Base-by-base conservation (phyloP, 2,888 invertebrate genomes). In the Aromia moschata region DNA sequence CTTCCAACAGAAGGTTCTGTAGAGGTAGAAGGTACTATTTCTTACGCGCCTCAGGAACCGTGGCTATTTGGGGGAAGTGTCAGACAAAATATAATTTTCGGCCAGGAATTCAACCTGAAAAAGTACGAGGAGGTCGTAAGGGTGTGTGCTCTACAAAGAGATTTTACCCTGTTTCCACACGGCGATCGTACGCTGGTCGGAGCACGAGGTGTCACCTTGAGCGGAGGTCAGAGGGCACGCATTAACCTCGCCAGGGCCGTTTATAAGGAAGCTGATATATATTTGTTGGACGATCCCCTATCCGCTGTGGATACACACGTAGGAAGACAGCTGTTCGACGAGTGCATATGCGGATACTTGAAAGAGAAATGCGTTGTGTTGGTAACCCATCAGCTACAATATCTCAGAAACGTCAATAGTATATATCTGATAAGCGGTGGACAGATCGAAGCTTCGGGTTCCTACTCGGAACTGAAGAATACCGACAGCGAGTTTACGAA, bases 61-160 rank as follows among this genome's bases (percentile, higher is more conserved):
- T 95, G 94, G 94, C 76, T 90, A 0, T 90, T 90, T 72, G 88
- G 88, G 54, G 89, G 88, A 12, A 92, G 92, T 63, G 88, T 98
- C 0, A 84, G 92, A 11, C 94, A 96, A 73, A 98, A 98, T 79
- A 93, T 98, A 65, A 79, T 94, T 1, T 97, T 98, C 79, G 96
- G 96, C 0, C 87, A 85, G 74, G 82, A 85, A 65, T 89, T 86
- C 86, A 88, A 89, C 68, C 83, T 85, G 16, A 83, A 85, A 17
- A 84, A 86, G 12, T 90, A 84, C 78, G 89, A 84, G 77, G 82
- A 86, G 58, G 88, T 87, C 20, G 81, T 93, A 1, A 84, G 85
- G 38, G 88, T 87, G 0, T 91, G 90, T 72, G 89, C 90, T 1
- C 82, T 91, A 45, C 86, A 87, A 73, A 80, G 86, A 58, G 94